Conservation (phyloP, 2,888 invertebrate species). For the Drosophila algonquin region DNA sequence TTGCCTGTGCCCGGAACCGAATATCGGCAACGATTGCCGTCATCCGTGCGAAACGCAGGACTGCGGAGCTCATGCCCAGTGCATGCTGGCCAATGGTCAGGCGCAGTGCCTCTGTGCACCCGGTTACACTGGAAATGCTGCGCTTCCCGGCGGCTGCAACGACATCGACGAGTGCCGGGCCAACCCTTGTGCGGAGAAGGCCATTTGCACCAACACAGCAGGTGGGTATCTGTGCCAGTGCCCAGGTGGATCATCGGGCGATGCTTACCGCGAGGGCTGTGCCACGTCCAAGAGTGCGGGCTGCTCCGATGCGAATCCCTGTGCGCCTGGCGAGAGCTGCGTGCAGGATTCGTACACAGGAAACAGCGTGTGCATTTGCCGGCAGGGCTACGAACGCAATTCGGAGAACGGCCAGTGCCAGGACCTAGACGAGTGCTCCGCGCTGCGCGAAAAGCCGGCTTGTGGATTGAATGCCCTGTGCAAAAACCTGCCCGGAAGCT, state of each 20-base stretch:
- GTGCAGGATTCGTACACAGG: slow-evolving; percentile 89
- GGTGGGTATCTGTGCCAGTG: slow-evolving; percentile 95
- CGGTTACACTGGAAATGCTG: slow-evolving; percentile 89
- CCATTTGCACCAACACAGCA: slow-evolving; percentile 94
- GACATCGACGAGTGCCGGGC: slow-evolving; percentile 95
- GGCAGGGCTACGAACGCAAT: slow-evolving; percentile 93
- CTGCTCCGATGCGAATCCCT: slow-evolving; percentile 91
- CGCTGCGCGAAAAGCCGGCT: slow-evolving; percentile 89
- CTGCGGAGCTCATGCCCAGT: slow-evolving; percentile 94
- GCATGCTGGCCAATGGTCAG: slow-evolving; percentile 92
- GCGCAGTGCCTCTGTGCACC: slow-evolving; percentile 93
- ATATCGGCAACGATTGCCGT: slow-evolving; percentile 95
- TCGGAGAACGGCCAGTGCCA: slow-evolving; percentile 90
- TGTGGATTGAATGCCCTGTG: slow-evolving; percentile 96
- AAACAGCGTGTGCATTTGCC: slow-evolving; percentile 94
- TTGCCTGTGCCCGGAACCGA: slow-evolving; percentile 95
- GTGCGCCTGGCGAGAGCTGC: slow-evolving; percentile 93
- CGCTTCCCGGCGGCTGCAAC: slow-evolving; percentile 88
- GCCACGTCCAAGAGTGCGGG: slow-evolving; percentile 87
- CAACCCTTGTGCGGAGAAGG: slow-evolving; percentile 92
- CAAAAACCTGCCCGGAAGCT: slow-evolving; percentile 96
- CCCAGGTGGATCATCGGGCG: slow-evolving; percentile 91
- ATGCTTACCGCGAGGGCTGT: slow-evolving; percentile 92
- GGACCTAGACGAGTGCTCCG: slow-evolving; percentile 94
- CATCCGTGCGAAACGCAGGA: slow-evolving; percentile 95